These are phyloP conservation scores for Entomobrya multifasciata DNA, from an alignment of 2,888 invertebrate species.

Conservation along the genomic window DNA sequence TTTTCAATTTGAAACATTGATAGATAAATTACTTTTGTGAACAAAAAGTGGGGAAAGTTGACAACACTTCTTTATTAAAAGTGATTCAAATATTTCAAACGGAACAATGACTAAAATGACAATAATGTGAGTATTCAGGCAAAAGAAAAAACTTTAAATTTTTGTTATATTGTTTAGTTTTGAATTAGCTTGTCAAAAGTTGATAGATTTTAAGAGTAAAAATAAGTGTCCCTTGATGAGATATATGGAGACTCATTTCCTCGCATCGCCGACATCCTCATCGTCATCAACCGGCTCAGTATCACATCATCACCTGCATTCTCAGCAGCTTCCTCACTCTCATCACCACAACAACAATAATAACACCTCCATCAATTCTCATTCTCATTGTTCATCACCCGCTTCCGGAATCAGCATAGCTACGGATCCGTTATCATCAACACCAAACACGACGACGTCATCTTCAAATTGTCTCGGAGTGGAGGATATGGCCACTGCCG, in stretches of 20 bases:
- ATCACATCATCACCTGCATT: constrained; percentile 30
- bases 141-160: background rate
- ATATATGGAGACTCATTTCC: constrained; percentile 67
- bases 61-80: background rate
- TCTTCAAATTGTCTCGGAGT: constrained; percentile 68
- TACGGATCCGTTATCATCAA: constrained; percentile 36
- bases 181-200: too few relatives aligned
- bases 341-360: constrained; percentile 42
- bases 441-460: constrained; percentile 45
- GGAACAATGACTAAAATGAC: background rate
- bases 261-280: constrained; percentile 61
- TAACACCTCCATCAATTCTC: constrained; percentile 33
- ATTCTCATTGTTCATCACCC: constrained; percentile 59
- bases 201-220: background rate
- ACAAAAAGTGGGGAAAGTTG: too few relatives aligned
- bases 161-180: too few relatives aligned
- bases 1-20: background rate
- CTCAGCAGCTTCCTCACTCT: background rate
- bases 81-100: too few relatives aligned
- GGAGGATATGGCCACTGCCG: constrained; percentile 79
- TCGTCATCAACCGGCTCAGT: constrained; percentile 55
- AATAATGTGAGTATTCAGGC: background rate
- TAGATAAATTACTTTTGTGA: background rate
- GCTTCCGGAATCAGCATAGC: constrained; percentile 34
- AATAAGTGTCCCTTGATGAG: constrained; percentile 30